Evolutionary conservation across 2,797 vertebrate genomes (phyloP), one percentile per base, ranked within the genome.

Genomic region (Microctenopoma steveboyesi): DNA sequence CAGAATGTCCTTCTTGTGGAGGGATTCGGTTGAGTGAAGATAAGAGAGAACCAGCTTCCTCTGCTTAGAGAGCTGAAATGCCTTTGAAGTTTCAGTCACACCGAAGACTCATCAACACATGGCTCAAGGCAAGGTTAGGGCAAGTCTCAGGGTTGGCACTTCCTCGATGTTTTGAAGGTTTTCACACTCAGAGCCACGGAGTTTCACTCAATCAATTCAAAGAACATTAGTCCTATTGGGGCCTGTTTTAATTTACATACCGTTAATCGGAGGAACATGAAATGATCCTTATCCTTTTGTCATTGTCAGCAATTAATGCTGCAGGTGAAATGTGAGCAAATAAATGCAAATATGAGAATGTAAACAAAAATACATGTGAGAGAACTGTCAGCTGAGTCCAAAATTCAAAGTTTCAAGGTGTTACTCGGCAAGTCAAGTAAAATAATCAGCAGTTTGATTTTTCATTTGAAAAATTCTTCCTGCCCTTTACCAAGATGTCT

Each of bases 1-100:
- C 80, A 79, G 84, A 74, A 86, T 72, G 81, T 91, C 85, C 71
- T 88, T 83, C 83, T 48, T 80, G 79, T 37, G 74, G 77, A 82
- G 28, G 69, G 69, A 87, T 79, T 83, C 75, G 76, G 71, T 43
- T 42, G 78, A 76, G 84, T 60, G 74, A 84, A 87, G 84, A 91
- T 89, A 91, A 89, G 86, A 88, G 84, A 66, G 77, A 86, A 78
- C 74, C 70, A 72, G 83, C 88, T 83, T 84, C 85, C 69, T 77
- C 79, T 85, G 73, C 85, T 82, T 84, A 68, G 75, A 59, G 74
- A 83, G 84, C 76, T 85, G 82, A 85, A 74, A 82, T 74, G 72
- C 69, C 89, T 93, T 92, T 93, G 90, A 93, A 91, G 87, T 83
- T 84, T 90, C 87, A 87, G 89, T 87, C 88, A 76, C 84, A 87